These are phyloP conservation scores for Corydoras maculifer DNA, from an alignment of 2,113 vertebrate species.

Conservation along the genomic window DNA sequence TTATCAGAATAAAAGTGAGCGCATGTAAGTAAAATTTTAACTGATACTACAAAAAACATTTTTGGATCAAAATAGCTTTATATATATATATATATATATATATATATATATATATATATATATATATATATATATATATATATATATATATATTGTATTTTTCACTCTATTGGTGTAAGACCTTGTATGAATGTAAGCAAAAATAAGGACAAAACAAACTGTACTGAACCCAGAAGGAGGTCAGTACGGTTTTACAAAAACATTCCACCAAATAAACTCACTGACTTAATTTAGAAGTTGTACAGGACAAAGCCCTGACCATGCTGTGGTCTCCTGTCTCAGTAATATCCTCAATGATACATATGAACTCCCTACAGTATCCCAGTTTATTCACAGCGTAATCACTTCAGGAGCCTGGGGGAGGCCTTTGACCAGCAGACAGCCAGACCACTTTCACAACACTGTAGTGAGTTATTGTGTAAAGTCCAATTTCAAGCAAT, in stretches of 20 bases:
- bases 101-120: too few species aligned
- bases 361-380: constrained; percentile 60
- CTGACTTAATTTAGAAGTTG: constrained; percentile 64
- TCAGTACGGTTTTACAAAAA: constrained; percentile 63
- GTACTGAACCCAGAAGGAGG: constrained; percentile 60
- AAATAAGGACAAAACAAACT: constrained; percentile 58
- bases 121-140: too few species aligned
- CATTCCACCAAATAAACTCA: constrained; percentile 66
- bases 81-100: too few species aligned
- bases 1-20: too few species aligned
- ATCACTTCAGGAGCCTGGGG: constrained; percentile 52
- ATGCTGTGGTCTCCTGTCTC: constrained; percentile 64
- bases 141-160: neutral
- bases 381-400: constrained; percentile 53
- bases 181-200: constrained; percentile 26
- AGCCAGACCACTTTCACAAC: constrained; percentile 43
- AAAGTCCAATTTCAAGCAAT: constrained; percentile 59
- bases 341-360: constrained; percentile 59
- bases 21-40: neutral
- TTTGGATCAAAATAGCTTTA: neutral
- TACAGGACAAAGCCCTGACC: constrained; percentile 63
- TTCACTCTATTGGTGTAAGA: constrained; percentile 27
- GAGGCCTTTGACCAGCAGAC: constrained; percentile 42
- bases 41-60: neutral
- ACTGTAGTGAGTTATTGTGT: constrained; percentile 54